These are phyloP conservation scores for Amphiprion percula DNA, from an alignment of 2,113 vertebrate species.

Conservation along the genomic window DNA sequence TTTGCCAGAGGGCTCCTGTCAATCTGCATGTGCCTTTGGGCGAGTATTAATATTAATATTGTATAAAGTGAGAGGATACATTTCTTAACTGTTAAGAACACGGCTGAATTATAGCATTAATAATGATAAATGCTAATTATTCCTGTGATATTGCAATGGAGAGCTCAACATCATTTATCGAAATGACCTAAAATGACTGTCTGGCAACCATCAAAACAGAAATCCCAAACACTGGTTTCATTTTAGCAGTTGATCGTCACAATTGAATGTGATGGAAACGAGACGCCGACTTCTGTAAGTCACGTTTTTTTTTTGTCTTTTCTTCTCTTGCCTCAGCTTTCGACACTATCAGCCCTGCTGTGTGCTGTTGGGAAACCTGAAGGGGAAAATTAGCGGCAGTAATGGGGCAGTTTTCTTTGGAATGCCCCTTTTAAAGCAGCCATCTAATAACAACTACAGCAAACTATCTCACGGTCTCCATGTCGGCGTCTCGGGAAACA, in stretches of 20 bases:
- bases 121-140: neutral
- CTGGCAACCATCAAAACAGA: slow-evolving; percentile 19
- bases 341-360: slow-evolving; percentile 12
- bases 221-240: slow-evolving; percentile 7
- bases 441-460: slow-evolving; percentile 51
- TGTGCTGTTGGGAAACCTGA: slow-evolving; percentile 68
- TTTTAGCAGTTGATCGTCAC: slow-evolving; percentile 14
- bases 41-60: slow-evolving; percentile 1
- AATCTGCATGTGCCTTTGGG: neutral
- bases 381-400: slow-evolving; percentile 59
- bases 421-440: slow-evolving; percentile 70
- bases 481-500: slow-evolving; percentile 51
- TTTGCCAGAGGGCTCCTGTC: slow-evolving; percentile 3
- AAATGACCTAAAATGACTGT: slow-evolving; percentile 34
- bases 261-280: slow-evolving; percentile 28
- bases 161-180: slow-evolving; percentile 41
- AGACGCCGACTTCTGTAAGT: slow-evolving; percentile 50
- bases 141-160: neutral
- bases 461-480: slow-evolving; percentile 66
- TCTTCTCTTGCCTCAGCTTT: slow-evolving; percentile 7
- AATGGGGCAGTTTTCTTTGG: slow-evolving; percentile 75
- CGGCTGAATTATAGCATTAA: slow-evolving; percentile 1
- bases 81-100: neutral
- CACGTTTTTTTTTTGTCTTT: slow-evolving; percentile 31
- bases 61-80: neutral